Evolutionary conservation across 2,888 invertebrate genomes (phyloP), one percentile per base, ranked within the genome.

Genomic region (Orthonychiurus folsomi): DNA sequence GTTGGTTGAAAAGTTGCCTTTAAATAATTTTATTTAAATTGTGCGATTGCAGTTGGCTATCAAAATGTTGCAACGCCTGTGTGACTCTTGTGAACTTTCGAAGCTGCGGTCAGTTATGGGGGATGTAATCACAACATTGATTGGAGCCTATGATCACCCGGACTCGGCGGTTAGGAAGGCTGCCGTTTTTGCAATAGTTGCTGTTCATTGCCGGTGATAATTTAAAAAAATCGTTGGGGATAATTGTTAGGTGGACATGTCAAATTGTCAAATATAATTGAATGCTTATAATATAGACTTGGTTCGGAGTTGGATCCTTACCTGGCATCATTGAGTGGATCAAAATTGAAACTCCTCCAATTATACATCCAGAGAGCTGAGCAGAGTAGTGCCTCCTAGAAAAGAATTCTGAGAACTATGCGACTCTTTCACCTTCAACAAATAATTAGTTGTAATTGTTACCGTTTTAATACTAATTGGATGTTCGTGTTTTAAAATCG

Each of bases 111-210:
- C 70, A 2, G 68, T 70, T 24, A 58, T 71, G 56, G 66, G 69
- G 20, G 73, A 73, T 54, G 66, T 70, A 54, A 70, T 73, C 60
- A 66, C 61, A 25, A 69, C 70, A 1, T 53, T 73, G 24, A 68
- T 73, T 56, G 67, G 93, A 87, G 85, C 93, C 68, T 93, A 94
- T 61, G 94, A 96, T 76, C 90, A 94, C 77, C 81, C 83, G 61
- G 92, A 94, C 78, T 93, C 93, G 61, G 86, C 90, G 69, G 93
- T 97, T 26, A 84, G 97, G 57, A 97, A 97, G 78, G 93, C 94
- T 72, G 91, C 93, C 15, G 93, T 96, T 21, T 95, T 97, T 80
- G 95, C 95, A 76, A 92, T 97, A 86, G 96, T 97, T 2, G 90
- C 93, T 56, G 84, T 96, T 73, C 91, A 96, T 75, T 84, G 88